Base-by-base conservation (phyloP, 1,140 invertebrate genomes). In the Sinella curviseta region DNA sequence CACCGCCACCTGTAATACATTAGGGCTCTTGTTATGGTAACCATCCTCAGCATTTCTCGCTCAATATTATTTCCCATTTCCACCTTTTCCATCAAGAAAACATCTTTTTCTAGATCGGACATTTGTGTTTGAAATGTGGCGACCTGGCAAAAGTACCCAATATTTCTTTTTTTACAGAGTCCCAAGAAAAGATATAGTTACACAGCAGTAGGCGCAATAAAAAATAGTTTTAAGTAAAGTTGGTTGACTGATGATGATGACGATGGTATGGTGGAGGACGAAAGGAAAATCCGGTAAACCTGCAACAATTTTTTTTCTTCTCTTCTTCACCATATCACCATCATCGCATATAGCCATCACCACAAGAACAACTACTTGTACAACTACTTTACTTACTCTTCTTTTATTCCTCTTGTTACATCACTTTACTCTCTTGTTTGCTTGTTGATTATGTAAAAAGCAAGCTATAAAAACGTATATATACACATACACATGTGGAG, bases 141-240 rank as follows among this genome's bases (percentile, higher is more conserved):
- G 20, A 48, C 39, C 39, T 48, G 8, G 39, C 39, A 48, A 48
- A 48, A 20, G 20, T 48, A 48, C 39, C 20, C n/a, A n/a, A n/a
- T n/a, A n/a, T n/a, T n/a, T n/a, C n/a, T n/a, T n/a, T n/a, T n/a
- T n/a, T n/a, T n/a, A n/a, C n/a, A n/a, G n/a, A n/a, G n/a, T n/a
- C n/a, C n/a, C n/a, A n/a, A n/a, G n/a, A n/a, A 70, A 24, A 70
- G 65, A 70, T 70, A 70, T 70, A 70, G 28, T 70, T 70, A 70
- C 65, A 70, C 65, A 70, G 65, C 65, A 70, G 65, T 70, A 70
- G 65, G 65, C 31, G 65, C 65, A 31, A 70, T 70, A 70, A 70
- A 70, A 30, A 48, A 20, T 48, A n/a, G n/a, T n/a, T n/a, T n/a
- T n/a, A n/a, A n/a, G n/a, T n/a, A n/a, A n/a, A n/a, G n/a, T n/a